Evolutionary conservation across 2,888 invertebrate genomes (phyloP).

Genomic region (Leptura quadrifasciata): DNA sequence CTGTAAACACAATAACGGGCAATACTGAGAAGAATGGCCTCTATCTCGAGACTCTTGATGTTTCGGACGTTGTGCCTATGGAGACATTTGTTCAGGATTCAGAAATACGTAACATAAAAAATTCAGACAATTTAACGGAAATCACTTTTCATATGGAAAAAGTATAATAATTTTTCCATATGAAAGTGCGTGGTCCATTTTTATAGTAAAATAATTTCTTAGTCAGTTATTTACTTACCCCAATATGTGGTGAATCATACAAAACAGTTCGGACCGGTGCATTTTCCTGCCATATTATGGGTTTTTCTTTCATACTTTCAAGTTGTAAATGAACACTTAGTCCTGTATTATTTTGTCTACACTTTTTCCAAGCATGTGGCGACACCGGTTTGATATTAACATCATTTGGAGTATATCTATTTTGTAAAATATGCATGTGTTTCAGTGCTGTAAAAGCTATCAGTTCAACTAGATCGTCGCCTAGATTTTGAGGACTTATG

Average conservation of each 20-base stretch:
- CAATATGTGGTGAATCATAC: constrained; percentile 79
- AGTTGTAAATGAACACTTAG: constrained; percentile 83
- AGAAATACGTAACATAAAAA: too few relatives aligned
- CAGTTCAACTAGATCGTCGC: constrained; percentile 82
- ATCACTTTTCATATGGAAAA: too few relatives aligned
- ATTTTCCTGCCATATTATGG: constrained; percentile 81
- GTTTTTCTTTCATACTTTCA: constrained; percentile 77
- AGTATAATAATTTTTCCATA: too few relatives aligned
- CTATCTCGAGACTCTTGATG: too few relatives aligned
- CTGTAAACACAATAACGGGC: too few relatives aligned
- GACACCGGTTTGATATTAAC: constrained; percentile 75
- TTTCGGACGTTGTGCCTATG: too few relatives aligned
- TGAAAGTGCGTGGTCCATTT: too few relatives aligned
- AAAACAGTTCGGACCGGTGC: constrained; percentile 82
- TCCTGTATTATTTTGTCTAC: constrained; percentile 77
- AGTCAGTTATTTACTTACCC: constrained; percentile 71
- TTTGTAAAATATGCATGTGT: constrained; percentile 85
- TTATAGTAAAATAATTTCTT: too few relatives aligned
- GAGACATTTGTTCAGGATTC: too few relatives aligned
- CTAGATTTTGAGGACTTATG: constrained; percentile 85
- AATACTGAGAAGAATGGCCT: too few relatives aligned
- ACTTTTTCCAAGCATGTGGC: constrained; percentile 73
- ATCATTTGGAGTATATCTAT: constrained; percentile 80
- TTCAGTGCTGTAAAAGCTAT: constrained; percentile 80
- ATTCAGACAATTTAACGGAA: too few relatives aligned